Base-by-base conservation (phyloP, 2,797 vertebrate species). In the Spizella passerina region DNA sequence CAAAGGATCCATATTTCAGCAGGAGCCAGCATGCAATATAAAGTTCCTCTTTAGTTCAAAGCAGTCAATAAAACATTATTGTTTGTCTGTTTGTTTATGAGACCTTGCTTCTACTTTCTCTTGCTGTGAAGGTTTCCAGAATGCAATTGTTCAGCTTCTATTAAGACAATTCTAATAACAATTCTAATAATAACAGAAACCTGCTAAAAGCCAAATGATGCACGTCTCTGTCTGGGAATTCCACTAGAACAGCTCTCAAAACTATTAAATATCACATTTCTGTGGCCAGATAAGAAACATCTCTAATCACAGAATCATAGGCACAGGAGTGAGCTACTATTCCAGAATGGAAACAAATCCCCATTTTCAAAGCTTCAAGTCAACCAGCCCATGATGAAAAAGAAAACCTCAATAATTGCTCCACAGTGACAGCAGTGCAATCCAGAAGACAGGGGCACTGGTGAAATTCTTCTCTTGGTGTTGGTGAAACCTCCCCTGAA, bases 1-100 rank as follows among this genome's bases (percentile, higher is more conserved):
- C 76, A 89, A n/a, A 88, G 59, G 50, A 93, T 89, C 32, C 55
- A 82, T 61, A 86, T 82, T 96, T 95, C 85, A 92, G 84, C 90
- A 94, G 93, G 80, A 90, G 63, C 81, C 39, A 9, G 29, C 41
- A 94, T 82, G 50, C 60, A 60, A 79, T 36, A 78, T 30, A 15
- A 36, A 53, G 61, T 34, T 79, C 24, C 16, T 79, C 55, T 43
- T 86, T 57, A 46, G 41, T 55, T 89, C 65, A 73, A 64, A 83
- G 56, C 14, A 56, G 29, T 75, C 38, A 70, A 82, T 70, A 77
- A 91, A 90, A 68, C 17, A 43, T n/a, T 47, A 55, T 17, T 8
- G 8, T 36, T 46, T 30, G 1, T 26, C 44, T 57, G 9, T 50
- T 53, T 85, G 50, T 79, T 88, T 55, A 61, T 34, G 34, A 90